phyloP scores from a whole-genome alignment of 2,797 vertebrate genomes.

The Hafferia zeledoni region DNA sequence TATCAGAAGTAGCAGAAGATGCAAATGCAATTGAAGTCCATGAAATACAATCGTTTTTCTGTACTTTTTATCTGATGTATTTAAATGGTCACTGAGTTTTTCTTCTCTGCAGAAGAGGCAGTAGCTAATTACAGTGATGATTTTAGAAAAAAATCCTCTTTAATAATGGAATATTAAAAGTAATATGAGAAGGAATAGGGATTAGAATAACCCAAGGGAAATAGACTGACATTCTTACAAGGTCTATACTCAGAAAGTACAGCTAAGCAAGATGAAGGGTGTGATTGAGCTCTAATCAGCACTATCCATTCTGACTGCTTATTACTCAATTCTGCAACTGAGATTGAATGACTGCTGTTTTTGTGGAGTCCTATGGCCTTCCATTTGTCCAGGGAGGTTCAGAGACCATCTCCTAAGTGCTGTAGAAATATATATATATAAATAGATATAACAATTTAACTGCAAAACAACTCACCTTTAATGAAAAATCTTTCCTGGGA shows the following conservation, averaged over 20 bases:
- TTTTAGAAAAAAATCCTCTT: background rate
- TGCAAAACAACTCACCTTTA: background rate
- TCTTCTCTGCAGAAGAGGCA: conserved; percentile 69
- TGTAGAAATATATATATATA: background rate
- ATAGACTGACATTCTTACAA: background rate
- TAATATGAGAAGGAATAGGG: background rate
- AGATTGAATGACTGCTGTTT: background rate
- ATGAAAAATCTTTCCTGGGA: background rate
- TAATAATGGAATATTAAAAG: background rate
- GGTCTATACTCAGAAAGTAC: background rate
- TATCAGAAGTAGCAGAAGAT: conserved; percentile 68
- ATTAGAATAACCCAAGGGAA: background rate
- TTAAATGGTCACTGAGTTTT: conserved; percentile 70
- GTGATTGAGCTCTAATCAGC: background rate
- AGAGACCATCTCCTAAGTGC: background rate
- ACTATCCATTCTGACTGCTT: background rate
- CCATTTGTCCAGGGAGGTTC: background rate
- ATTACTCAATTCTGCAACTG: background rate
- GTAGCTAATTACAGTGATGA: conserved; percentile 60
- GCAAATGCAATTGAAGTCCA: conserved; percentile 67
- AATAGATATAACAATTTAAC: background rate
- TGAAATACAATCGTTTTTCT: conserved; percentile 71
- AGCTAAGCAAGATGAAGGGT: background rate
- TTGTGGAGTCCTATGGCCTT: background rate
- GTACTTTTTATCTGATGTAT: conserved; percentile 64